Percentiles rank a stretch among this genome's conserved stretches.
Evolutionary conservation across 2,888 invertebrate species (phyloP).

Genomic region (Melinopterus prodromus): DNA sequence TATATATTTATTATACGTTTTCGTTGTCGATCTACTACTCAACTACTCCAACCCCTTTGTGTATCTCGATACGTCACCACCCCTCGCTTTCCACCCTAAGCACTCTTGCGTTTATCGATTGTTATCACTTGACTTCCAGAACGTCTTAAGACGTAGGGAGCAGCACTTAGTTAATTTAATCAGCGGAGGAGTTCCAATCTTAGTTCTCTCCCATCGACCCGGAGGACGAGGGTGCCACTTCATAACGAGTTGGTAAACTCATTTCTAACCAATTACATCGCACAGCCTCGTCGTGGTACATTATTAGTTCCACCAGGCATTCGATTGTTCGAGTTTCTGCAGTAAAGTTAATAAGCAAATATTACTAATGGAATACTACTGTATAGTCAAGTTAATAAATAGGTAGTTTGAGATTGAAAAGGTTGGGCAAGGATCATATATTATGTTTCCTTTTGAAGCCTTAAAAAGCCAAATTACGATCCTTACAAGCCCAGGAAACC

Average conservation of each 20-base stretch:
- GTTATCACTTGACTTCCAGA: slow-evolving; percentile 40
- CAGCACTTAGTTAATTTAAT: slow-evolving; percentile 45
- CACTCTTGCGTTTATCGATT: slow-evolving; percentile 36
- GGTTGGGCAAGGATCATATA: too few relatives aligned
- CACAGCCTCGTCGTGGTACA: slow-evolving; percentile 22
- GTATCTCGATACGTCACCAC: not conserved
- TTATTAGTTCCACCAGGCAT: slow-evolving; percentile 31
- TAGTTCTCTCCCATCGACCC: not conserved
- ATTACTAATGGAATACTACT: not conserved
- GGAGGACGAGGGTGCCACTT: slow-evolving; percentile 26
- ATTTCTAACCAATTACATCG: slow-evolving; percentile 32
- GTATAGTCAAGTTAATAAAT: too few relatives aligned
- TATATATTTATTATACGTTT: too few relatives aligned
- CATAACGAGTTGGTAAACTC: slow-evolving; percentile 38
- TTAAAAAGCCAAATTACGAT: too few relatives aligned
- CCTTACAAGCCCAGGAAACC: too few relatives aligned
- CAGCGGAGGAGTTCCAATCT: slow-evolving; percentile 23
- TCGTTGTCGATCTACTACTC: not conserved
- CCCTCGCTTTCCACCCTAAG: not conserved
- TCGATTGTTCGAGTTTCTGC: not conserved
- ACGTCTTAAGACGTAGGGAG: slow-evolving; percentile 30
- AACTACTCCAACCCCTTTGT: not conserved
- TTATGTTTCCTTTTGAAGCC: too few relatives aligned
- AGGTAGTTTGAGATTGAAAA: too few relatives aligned
- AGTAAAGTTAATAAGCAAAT: not conserved